Evolutionary conservation across 2,888 invertebrate species (phyloP).

Genomic region (Pollenia angustigena): DNA sequence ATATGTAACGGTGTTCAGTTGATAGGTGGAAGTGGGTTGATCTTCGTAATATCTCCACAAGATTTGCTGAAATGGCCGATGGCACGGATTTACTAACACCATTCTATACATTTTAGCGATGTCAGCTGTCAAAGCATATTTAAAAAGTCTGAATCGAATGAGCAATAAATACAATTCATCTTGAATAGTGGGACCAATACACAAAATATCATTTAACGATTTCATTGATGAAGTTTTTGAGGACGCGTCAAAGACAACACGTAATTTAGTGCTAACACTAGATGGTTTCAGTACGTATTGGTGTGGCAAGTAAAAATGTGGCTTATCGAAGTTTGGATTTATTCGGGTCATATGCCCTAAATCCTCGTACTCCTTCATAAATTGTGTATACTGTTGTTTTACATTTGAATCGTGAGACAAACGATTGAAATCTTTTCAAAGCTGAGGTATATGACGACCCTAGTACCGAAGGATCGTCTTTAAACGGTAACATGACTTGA

Average conservation of each 20-base stretch:
- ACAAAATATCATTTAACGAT: too few species aligned
- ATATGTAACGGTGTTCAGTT: constrained; percentile 69
- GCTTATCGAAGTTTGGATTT: constrained; percentile 27
- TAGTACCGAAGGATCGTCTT: constrained; percentile 1
- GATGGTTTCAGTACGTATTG: too few species aligned
- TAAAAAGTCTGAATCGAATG: constrained; percentile 48
- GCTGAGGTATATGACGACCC: neutral
- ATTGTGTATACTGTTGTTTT: constrained; percentile 40
- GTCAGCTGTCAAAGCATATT: constrained; percentile 66
- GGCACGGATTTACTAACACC: constrained; percentile 54
- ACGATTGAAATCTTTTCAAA: constrained; percentile 2
- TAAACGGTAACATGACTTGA: constrained; percentile 24
- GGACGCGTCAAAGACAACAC: constrained; percentile 61
- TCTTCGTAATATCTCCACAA: constrained; percentile 65
- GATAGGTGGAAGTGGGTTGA: constrained; percentile 56
- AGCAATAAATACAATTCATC: constrained; percentile 52
- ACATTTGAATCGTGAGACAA: neutral
- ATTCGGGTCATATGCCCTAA: constrained; percentile 11
- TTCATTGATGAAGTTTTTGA: constrained; percentile 55
- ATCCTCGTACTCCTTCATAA: constrained; percentile 59
- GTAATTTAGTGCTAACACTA: too few species aligned
- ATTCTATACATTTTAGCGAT: constrained; percentile 73
- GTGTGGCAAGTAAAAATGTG: constrained; percentile 65
- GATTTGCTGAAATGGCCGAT: constrained; percentile 69
- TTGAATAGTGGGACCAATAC: constrained; percentile 47